Conservation (phyloP, 2,888 invertebrate species). For the Amorpha juglandis region DNA sequence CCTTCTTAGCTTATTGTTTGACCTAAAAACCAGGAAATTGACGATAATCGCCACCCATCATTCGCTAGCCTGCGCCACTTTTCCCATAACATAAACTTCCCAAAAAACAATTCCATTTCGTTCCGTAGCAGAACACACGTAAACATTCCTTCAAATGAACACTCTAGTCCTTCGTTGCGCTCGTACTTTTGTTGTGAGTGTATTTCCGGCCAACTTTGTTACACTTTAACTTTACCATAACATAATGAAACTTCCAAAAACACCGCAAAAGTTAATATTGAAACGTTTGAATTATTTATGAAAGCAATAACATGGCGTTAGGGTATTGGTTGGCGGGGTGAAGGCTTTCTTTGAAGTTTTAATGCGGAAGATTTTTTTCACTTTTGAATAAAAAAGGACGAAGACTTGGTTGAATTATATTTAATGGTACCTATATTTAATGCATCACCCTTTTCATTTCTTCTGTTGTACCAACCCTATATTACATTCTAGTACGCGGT, state of each 20-base stretch:
- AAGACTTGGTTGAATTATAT: neutral
- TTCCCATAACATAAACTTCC: neutral
- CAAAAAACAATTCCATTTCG: constrained; percentile 4
- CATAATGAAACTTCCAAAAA: neutral
- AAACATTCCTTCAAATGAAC: neutral
- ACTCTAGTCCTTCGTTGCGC: neutral
- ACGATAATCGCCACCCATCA: too few species aligned
- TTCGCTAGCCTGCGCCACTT: neutral
- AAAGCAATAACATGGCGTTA: constrained; percentile 5
- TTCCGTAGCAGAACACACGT: constrained; percentile 1
- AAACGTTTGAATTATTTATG: constrained; percentile 21
- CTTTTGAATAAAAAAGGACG: neutral
- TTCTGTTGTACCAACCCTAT: too few species aligned
- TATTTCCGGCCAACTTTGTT: neutral
- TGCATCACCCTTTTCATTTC: too few species aligned
- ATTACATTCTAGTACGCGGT: too few species aligned
- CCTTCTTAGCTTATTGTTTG: neutral
- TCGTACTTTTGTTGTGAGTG: neutral
- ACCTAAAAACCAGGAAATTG: too few species aligned
- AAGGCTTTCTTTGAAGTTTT: neutral
- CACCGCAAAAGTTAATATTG: constrained; percentile 21
- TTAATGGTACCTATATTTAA: neutral
- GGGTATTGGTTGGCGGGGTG: neutral
- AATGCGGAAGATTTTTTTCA: neutral
- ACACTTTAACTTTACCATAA: constrained; percentile 10